A percentile compares a stretch with the other conserved stretches of the same genome.
Conservation (phyloP, 1,140 invertebrate genomes). For the Latrodectus geometricus region DNA sequence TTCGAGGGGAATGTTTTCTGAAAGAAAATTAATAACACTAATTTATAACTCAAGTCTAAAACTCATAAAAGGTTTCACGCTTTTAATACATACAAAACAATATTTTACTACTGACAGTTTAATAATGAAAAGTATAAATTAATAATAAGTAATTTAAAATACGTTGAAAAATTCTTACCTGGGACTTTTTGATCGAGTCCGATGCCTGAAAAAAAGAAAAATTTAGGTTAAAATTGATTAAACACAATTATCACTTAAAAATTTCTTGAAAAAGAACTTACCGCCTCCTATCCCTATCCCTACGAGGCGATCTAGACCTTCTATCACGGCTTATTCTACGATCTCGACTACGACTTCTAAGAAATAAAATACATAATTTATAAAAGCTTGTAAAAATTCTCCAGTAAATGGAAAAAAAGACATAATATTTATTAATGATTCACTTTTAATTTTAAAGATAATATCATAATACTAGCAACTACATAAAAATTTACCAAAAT, state of each 20-base stretch:
- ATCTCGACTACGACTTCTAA: slow-evolving; percentile 67
- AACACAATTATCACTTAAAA: too few species aligned
- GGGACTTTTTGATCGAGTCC: slow-evolving; percentile 38
- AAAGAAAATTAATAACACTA: background rate
- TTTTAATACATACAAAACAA: background rate
- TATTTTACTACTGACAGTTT: background rate
- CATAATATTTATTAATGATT: too few species aligned
- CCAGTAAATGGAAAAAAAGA: too few species aligned
- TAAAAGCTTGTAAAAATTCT: background rate
- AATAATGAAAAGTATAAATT: too few species aligned
- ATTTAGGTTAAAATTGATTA: too few species aligned
- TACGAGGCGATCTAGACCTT: slow-evolving; percentile 60
- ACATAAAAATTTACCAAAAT: too few species aligned
- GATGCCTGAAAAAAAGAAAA: slow-evolving; percentile 19
- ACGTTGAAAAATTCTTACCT: slow-evolving; percentile 17
- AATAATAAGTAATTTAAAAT: too few species aligned
- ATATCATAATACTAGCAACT: too few species aligned
- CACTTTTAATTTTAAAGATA: background rate
- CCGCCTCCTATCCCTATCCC: slow-evolving; percentile 56
- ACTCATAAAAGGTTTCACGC: too few species aligned
- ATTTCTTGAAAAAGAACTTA: background rate
- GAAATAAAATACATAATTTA: slow-evolving; percentile 5
- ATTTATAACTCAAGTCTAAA: too few species aligned
- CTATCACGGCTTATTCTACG: slow-evolving; percentile 53
- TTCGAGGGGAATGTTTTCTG: slow-evolving; percentile 32